Evolutionary conservation across 2,888 invertebrate species (phyloP).

Genomic region (Melieria omissa): DNA sequence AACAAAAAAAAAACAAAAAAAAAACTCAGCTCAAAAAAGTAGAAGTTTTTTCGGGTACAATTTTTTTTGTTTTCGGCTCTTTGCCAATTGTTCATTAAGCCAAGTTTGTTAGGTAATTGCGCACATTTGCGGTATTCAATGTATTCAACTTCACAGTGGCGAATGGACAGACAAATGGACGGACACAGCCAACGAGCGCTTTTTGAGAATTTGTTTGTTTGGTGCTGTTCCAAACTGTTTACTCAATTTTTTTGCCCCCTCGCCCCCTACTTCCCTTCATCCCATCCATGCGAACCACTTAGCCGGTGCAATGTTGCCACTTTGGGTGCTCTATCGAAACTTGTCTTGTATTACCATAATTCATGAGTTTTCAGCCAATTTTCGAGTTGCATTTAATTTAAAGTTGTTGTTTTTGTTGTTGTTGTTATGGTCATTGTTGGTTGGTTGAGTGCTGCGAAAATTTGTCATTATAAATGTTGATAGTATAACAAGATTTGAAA

Average conservation of each 20-base stretch:
- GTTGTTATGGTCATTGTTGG: background rate
- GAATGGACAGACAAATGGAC: too few species aligned
- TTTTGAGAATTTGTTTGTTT: too few species aligned
- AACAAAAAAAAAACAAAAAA: too few species aligned
- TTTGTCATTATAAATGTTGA: background rate
- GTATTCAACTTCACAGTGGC: background rate
- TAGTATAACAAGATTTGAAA: too few species aligned
- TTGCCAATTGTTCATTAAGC: constrained; percentile 3
- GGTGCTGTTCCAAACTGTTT: too few species aligned
- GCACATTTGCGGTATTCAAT: constrained; percentile 1
- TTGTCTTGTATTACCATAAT: constrained; percentile 13
- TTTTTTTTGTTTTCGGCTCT: background rate
- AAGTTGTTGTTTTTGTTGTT: background rate
- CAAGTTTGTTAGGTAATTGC: constrained; percentile 4
- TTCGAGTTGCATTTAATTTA: background rate
- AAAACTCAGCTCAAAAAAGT: too few species aligned
- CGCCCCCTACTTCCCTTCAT: too few species aligned
- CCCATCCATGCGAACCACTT: too few species aligned
- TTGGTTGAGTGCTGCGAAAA: background rate
- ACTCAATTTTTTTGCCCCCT: too few species aligned
- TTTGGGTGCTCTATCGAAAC: background rate
- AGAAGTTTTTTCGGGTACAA: too few species aligned
- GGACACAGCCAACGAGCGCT: too few species aligned
- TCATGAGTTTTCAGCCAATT: constrained; percentile 18
- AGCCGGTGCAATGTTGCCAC: too few species aligned